Evolutionary conservation across 2,113 vertebrate species (phyloP).

Genomic region (Pangasianodon gigas): DNA sequence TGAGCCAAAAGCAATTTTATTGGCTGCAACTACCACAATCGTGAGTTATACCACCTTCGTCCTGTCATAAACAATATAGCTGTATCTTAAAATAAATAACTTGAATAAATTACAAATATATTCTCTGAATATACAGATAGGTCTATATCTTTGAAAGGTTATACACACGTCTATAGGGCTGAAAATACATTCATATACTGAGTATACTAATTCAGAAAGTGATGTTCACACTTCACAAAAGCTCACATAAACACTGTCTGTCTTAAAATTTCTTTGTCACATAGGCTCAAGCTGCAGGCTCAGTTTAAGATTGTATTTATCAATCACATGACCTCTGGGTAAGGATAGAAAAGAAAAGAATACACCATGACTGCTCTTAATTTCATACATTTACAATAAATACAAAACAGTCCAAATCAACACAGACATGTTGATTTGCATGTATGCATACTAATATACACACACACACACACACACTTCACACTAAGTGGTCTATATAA

Average conservation of each 20-base stretch:
- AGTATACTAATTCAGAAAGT: constrained; percentile 30
- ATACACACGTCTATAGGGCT: constrained; percentile 41
- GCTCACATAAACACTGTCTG: constrained; percentile 18
- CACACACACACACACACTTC: background rate
- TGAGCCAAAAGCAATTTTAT: constrained; percentile 32
- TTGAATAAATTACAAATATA: constrained; percentile 48
- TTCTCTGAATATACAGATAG: constrained; percentile 41
- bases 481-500: constrained; percentile 14
- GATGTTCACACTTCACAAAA: constrained; percentile 40
- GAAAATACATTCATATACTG: constrained; percentile 42
- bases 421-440: constrained; percentile 4
- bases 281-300: constrained; percentile 39
- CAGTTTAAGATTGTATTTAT: constrained; percentile 23
- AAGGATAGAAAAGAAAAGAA: constrained; percentile 50
- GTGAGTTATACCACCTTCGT: background rate
- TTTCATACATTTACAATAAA: constrained; percentile 42
- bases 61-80: constrained; percentile 25
- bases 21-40: constrained; percentile 21
- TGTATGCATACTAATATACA: constrained; percentile 3
- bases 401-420: constrained; percentile 34
- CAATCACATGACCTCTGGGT: constrained; percentile 17
- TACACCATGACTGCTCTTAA: constrained; percentile 5
- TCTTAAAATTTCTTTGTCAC: constrained; percentile 24
- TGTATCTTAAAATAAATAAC: constrained; percentile 13
- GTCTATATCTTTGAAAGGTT: constrained; percentile 35